Base-by-base conservation (phyloP, 1,140 invertebrate species). In the Rhyacophila brunnea region DNA sequence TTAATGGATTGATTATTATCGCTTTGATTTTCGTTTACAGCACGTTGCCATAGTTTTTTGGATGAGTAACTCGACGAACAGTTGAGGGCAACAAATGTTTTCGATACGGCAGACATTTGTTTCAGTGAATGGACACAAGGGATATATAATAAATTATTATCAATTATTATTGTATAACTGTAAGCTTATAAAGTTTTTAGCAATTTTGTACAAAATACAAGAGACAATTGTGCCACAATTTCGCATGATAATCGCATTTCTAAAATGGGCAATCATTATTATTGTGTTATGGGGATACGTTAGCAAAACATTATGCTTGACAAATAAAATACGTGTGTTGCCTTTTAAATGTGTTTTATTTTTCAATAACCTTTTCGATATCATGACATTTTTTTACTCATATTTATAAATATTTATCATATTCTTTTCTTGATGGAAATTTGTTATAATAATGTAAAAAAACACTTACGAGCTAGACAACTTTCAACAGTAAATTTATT, bases 261-360 rank as follows among this genome's bases (percentile, higher is more conserved):
- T 36, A 23, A 19, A 49, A 55, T 60, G 38, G 62, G 62, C 62
- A 64, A 64, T 58, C 47, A 49, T 60, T 53, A 60, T n/a, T 52
- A 36, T 51, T 65, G 45, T 61, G 58, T 64, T 59, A 56, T 47
- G 35, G 42, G 43, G 48, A 56, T 23, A 43, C 54, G 50, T 58
- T 63, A 58, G 57, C 48, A 50, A 64, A 56, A 45, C 51, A 61
- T 53, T 48, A 64, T 64, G 62, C 62, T 64, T 64, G 56, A 64
- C 56, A 50, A 64, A 60, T 64, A 60, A 64, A 60, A 60, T 60
- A 60, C 54, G 54, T 64, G 62, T 64, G 62, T 64, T 64, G 62
- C 62, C 62, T 64, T 64, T 60, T 53, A 51, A 36, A 35, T 58
- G 38, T 60, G 47, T 64, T 64, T 64, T 57, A 64, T 64, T 62